Conservation (phyloP, 1,140 invertebrate species). For the Lepidurus couesii region DNA sequence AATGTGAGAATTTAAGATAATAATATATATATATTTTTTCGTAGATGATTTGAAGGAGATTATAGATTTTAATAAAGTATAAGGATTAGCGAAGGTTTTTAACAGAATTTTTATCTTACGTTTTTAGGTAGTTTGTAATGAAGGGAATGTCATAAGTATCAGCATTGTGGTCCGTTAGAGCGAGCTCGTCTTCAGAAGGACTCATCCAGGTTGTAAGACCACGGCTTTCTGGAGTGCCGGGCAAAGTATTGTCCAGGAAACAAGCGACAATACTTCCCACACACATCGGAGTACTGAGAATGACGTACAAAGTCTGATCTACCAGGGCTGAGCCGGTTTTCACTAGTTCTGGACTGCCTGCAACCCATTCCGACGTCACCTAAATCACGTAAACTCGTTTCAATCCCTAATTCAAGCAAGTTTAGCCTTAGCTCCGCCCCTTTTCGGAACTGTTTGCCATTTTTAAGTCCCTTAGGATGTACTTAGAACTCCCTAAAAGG, state of each 20-base stretch:
- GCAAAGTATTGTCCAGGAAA: constrained; percentile 75
- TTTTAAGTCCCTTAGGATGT: no score
- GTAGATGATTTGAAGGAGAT: background rate
- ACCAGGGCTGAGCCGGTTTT: constrained; percentile 59
- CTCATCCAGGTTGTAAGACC: constrained; percentile 38
- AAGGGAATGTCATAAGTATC: constrained; percentile 28
- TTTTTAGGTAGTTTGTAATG: constrained; percentile 27
- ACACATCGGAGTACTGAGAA: constrained; percentile 79
- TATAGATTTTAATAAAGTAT: background rate
- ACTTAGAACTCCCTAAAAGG: no score
- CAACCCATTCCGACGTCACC: constrained; percentile 70
- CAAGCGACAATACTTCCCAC: constrained; percentile 73
- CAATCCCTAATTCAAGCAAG: no score
- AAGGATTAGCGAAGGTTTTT: background rate
- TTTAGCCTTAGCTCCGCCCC: no score
- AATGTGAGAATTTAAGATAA: no score
- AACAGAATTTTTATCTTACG: background rate
- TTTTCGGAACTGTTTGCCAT: no score
- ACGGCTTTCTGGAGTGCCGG: constrained; percentile 48
- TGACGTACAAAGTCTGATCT: constrained; percentile 68
- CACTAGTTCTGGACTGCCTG: constrained; percentile 57
- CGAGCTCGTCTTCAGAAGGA: constrained; percentile 36
- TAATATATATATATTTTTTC: no score
- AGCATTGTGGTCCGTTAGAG: constrained; percentile 30
- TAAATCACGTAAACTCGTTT: constrained; percentile 33